phyloP scores from a whole-genome alignment of 1,140 invertebrate genomes.

The Drosophila carrolli region DNA sequence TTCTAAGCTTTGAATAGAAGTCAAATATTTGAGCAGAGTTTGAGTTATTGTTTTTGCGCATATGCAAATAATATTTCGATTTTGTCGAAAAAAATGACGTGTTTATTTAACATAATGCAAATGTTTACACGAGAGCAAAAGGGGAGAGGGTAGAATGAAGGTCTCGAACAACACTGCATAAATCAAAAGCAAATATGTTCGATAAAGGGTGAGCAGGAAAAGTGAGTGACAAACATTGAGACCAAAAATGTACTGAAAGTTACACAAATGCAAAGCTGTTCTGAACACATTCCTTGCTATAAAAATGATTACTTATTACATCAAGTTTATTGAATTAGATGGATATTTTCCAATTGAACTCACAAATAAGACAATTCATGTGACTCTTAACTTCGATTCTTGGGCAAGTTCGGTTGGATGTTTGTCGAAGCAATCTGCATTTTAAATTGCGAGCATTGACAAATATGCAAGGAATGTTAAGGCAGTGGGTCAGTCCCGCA shows the following conservation, averaged over 20 bases:
- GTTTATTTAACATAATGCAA: constrained; percentile 65
- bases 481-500: constrained; percentile 23
- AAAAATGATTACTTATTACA: background rate
- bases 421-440: background rate
- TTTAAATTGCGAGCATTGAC: background rate
- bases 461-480: constrained; percentile 34
- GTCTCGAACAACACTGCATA: constrained; percentile 54
- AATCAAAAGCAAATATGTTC: constrained; percentile 68
- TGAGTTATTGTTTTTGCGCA: constrained; percentile 27
- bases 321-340: background rate
- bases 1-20: constrained; percentile 1
- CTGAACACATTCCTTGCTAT: background rate
- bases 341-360: background rate
- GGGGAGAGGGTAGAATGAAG: constrained; percentile 1
- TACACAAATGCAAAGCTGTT: background rate
- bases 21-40: constrained; percentile 46
- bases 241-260: constrained; percentile 5
- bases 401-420: background rate
- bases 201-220: constrained; percentile 11
- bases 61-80: constrained; percentile 70
- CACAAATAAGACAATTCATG: background rate
- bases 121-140: constrained; percentile 49
- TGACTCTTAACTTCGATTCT: background rate
- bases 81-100: constrained; percentile 58
- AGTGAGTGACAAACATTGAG: constrained; percentile 6